Percentiles rank a stretch among this genome's conserved stretches.
phyloP scores from a whole-genome alignment of 2,113 vertebrate species.

The Urocynchramus pylzowi region DNA sequence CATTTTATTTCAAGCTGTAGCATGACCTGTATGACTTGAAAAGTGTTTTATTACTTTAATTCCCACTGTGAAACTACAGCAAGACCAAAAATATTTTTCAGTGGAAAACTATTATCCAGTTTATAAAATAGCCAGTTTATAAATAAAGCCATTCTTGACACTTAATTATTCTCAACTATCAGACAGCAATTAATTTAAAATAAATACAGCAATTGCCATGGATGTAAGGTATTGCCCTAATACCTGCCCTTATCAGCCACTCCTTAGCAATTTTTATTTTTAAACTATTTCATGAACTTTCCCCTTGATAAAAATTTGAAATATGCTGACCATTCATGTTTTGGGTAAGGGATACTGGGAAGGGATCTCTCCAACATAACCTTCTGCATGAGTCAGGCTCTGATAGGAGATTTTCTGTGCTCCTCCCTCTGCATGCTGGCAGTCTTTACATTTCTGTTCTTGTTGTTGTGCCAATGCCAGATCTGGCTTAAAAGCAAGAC shows the following conservation, averaged over 20 bases:
- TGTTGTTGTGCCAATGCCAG: neutral
- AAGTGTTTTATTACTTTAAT: neutral
- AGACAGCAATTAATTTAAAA: neutral
- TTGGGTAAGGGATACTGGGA: neutral
- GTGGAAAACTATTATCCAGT: neutral
- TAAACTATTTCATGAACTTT: neutral
- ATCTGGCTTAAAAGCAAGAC: neutral
- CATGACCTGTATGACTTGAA: neutral
- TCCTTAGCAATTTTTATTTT: neutral
- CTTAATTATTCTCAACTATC: neutral
- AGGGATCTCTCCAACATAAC: neutral
- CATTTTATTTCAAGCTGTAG: neutral
- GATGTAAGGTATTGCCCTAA: neutral
- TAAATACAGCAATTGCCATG: neutral
- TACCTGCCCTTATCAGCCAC: neutral
- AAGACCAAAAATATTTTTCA: neutral
- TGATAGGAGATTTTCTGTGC: neutral
- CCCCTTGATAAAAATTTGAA: neutral
- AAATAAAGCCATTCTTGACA: neutral
- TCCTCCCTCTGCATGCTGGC: slow-evolving; percentile 10
- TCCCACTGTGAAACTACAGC: neutral
- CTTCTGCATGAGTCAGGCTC: slow-evolving; percentile 13
- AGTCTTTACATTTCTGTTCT: neutral
- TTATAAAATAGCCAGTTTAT: neutral
- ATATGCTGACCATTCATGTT: neutral